Conservation (phyloP, 2,797 vertebrate genomes). For the Rachycentron canadum region DNA sequence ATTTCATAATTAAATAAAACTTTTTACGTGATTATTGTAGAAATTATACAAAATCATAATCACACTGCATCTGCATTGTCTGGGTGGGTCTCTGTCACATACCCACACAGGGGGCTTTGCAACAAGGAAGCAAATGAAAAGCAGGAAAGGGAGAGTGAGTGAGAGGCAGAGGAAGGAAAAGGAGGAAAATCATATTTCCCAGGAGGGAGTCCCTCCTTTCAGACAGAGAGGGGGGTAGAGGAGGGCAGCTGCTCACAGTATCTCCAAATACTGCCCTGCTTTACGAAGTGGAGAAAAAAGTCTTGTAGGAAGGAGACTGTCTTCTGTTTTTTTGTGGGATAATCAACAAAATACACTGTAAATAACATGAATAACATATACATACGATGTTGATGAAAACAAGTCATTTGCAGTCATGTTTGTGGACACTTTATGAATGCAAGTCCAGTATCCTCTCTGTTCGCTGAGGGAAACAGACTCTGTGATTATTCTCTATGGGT, state of each 20-base stretch:
- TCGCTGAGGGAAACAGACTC: background rate
- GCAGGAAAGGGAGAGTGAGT: slow-evolving; percentile 55
- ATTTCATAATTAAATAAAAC: background rate
- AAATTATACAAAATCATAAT: background rate
- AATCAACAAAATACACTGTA: background rate
- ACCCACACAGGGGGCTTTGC: slow-evolving; percentile 10
- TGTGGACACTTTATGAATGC: background rate
- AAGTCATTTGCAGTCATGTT: background rate
- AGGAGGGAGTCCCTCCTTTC: slow-evolving; percentile 22
- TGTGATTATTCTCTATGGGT: background rate
- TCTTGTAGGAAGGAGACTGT: background rate
- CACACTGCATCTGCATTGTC: background rate
- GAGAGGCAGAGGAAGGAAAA: slow-evolving; percentile 40
- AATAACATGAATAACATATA: background rate
- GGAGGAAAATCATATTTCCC: slow-evolving; percentile 39
- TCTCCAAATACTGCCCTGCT: background rate
- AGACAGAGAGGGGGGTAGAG: background rate
- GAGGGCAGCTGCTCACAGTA: no score
- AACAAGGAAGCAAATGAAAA: slow-evolving; percentile 53
- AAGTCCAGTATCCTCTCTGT: background rate
- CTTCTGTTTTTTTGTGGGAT: background rate
- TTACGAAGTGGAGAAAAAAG: background rate
- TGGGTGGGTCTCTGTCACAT: no score
- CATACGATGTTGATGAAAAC: background rate
- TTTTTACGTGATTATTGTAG: background rate